phyloP scores from a whole-genome alignment of 2,797 vertebrate genomes.

The Hapalemur alaotrensis region DNA sequence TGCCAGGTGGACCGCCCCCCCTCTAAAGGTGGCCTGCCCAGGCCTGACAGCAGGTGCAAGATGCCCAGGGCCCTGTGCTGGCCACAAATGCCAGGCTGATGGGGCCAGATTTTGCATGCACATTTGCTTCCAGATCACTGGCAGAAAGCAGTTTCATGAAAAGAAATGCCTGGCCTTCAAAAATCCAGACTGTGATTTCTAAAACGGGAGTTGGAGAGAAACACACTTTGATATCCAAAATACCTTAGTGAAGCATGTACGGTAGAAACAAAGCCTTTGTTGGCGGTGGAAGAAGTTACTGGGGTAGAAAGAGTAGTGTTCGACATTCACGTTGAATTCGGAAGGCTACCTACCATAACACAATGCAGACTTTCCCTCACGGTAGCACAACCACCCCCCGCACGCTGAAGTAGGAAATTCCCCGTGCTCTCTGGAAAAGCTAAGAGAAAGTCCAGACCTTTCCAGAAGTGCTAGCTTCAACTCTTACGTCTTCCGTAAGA shows the following conservation, averaged over 20 bases:
- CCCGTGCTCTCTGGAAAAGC: background rate
- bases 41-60: background rate
- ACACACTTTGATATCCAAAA: background rate
- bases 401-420: background rate
- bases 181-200: slow-evolving; percentile 48
- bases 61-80: background rate
- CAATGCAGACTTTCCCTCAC: background rate
- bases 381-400: background rate
- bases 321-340: background rate
- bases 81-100: slow-evolving; percentile 31
- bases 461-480: slow-evolving; percentile 42
- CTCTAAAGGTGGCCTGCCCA: background rate
- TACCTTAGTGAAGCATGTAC: background rate
- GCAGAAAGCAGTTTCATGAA: slow-evolving; percentile 67
- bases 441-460: slow-evolving; percentile 61
- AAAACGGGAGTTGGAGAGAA: background rate
- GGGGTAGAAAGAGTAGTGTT: background rate
- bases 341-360: background rate
- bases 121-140: slow-evolving; percentile 52
- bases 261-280: background rate
- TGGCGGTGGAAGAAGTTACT: background rate
- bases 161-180: slow-evolving; percentile 52
- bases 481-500: background rate
- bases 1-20: background rate
- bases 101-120: slow-evolving; percentile 54